These are phyloP conservation scores for Poicephalus gulielmi DNA, from an alignment of 2,113 vertebrate species.

Conservation along the genomic window DNA sequence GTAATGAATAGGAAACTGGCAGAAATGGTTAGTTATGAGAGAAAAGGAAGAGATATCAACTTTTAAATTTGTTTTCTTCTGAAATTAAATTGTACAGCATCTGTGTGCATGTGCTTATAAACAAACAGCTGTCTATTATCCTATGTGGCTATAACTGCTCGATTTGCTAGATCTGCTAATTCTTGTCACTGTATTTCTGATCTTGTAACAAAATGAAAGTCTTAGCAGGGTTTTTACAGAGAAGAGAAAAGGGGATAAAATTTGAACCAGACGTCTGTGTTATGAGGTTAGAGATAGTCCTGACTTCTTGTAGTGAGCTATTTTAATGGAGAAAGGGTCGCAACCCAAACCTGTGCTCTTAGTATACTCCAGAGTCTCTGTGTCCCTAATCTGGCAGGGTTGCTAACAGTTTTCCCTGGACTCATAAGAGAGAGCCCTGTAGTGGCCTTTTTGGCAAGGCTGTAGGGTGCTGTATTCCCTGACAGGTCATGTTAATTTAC, in stretches of 20 bases:
- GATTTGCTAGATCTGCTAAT: background rate
- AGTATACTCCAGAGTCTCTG: background rate
- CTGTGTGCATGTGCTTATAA: rapidly evolving
- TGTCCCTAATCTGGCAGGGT: background rate
- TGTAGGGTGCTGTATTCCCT: background rate
- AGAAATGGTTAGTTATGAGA: background rate
- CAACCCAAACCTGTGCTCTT: background rate
- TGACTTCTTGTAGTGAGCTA: background rate
- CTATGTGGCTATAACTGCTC: background rate
- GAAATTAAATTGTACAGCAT: background rate
- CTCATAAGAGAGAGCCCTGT: background rate
- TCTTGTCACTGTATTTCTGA: background rate
- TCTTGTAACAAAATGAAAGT: background rate
- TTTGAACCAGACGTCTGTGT: background rate
- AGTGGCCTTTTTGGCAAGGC: background rate
- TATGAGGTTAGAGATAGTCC: background rate
- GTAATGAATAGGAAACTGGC: background rate
- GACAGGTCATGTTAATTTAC: background rate
- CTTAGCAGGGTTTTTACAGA: background rate
- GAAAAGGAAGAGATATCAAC: background rate
- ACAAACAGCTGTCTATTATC: background rate
- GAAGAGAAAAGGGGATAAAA: background rate
- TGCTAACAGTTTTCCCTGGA: background rate
- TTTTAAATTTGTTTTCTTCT: background rate
- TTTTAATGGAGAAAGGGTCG: background rate